Evolutionary conservation across 2,888 invertebrate species (phyloP), one percentile per base, ranked within the genome.

Genomic region (Netelia virgata): DNA sequence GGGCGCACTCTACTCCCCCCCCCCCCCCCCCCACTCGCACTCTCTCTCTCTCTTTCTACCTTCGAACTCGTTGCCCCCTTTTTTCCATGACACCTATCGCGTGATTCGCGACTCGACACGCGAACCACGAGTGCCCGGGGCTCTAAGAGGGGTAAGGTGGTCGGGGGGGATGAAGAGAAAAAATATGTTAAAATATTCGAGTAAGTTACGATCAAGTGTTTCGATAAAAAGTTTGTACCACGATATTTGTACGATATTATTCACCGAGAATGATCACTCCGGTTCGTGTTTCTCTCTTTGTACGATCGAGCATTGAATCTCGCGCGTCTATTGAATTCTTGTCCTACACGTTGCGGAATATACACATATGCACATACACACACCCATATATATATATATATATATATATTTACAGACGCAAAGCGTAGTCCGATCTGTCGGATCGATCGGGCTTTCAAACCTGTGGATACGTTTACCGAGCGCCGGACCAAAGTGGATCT

Each of bases 281-380:
- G 36, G n/a, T 50, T 69, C 8, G 36, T 36, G 36, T 18, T 28
- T 23, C 55, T 69, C 41, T 28, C 63, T 70, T 78, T 53, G 78
- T 53, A 72, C 16, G 28, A 55, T 36, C 68, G 68, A 20, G 63
- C 43, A 10, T 43, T 63, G 41, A 64, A 55, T 55, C 16, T 20
- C n/a, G 16, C 53, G 28, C 28, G 28, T 74, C 20, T 55, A 72
- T 78, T 64, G 63, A 72, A 78, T 78, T 78, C 36, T 20, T 55
- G 36, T 61, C 10, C 11, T 61, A 43, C 47, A 16, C n/a, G 3
- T 47, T 10, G 50, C 20, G 61, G n/a, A 50, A 23, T 76, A 18
- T 66, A 69, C 50, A 23, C 41, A 10, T n/a, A n/a, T n/a, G n/a
- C n/a, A n/a, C n/a, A n/a, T n/a, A n/a, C n/a, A n/a, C n/a, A n/a